These are phyloP conservation scores for Daboia siamensis DNA, from an alignment of 2,113 vertebrate genomes.

Conservation along the genomic window DNA sequence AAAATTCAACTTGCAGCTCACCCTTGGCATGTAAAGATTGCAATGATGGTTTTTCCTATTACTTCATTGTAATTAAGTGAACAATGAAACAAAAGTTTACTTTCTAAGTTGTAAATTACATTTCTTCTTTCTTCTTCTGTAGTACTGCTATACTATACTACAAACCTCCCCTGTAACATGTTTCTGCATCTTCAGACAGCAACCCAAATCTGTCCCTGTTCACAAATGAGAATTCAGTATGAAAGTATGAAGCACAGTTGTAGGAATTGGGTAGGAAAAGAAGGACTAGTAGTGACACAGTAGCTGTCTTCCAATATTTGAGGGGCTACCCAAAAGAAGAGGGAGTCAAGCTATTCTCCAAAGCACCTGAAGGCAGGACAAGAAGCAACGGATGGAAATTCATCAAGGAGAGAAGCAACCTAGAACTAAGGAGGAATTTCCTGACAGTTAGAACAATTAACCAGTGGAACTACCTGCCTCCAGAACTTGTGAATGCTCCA, in stretches of 20 bases:
- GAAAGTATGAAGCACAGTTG: not conserved
- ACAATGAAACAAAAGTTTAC: conserved; percentile 26
- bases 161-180: conserved; percentile 5
- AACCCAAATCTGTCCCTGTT: not conserved
- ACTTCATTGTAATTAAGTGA: conserved; percentile 20
- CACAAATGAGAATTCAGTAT: not conserved
- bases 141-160: not conserved
- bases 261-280: not conserved
- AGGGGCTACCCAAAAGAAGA: not conserved
- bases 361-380: not conserved
- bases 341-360: not conserved
- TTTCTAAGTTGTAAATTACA: conserved; percentile 14
- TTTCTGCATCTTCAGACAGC: not conserved
- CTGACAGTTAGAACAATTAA: not conserved
- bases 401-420: not conserved
- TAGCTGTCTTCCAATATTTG: not conserved
- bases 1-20: conserved; percentile 25
- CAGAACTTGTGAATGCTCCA: not conserved
- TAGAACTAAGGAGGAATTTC: not conserved
- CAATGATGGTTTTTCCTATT: conserved; percentile 20
- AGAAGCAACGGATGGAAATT: not conserved
- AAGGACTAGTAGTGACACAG: not conserved
- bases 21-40: conserved; percentile 9
- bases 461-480: not conserved
- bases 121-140: not conserved